These are phyloP conservation scores for Lamellibrachia columna DNA, from an alignment of 2,888 invertebrate species.

Conservation along the genomic window DNA sequence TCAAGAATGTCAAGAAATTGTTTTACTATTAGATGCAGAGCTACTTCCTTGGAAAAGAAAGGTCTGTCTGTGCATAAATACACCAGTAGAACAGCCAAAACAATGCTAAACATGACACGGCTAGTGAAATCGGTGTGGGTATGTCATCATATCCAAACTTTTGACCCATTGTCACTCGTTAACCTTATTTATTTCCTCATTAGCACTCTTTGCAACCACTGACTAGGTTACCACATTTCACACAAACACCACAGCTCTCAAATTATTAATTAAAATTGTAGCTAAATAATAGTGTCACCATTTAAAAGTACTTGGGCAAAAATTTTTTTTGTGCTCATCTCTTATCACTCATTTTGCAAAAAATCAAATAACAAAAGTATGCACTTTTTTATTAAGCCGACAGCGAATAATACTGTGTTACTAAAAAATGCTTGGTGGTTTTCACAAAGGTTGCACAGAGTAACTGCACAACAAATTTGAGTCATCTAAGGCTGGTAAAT, in stretches of 20 bases:
- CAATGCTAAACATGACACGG: background rate
- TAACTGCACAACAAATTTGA: too few relatives aligned
- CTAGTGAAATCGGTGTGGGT: background rate
- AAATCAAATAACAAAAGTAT: too few relatives aligned
- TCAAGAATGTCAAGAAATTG: background rate
- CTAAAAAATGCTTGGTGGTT: too few relatives aligned
- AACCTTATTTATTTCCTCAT: background rate
- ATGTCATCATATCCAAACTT: background rate
- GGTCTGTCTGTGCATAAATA: background rate
- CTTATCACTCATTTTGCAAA: background rate
- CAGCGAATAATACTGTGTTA: too few relatives aligned
- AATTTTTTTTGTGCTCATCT: background rate
- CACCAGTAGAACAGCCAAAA: background rate
- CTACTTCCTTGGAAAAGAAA: background rate
- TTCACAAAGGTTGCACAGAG: too few relatives aligned
- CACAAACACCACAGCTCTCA: background rate
- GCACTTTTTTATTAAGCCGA: too few relatives aligned
- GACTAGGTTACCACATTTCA: background rate
- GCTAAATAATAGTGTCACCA: background rate
- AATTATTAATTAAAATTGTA: background rate
- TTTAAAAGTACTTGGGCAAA: background rate
- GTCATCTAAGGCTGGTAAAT: too few relatives aligned
- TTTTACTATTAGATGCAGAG: background rate
- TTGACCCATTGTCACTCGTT: background rate
- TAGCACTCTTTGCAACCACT: background rate